These are phyloP conservation scores for Arvicanthis niloticus DNA, from an alignment of 2,113 vertebrate species.

Conservation along the genomic window DNA sequence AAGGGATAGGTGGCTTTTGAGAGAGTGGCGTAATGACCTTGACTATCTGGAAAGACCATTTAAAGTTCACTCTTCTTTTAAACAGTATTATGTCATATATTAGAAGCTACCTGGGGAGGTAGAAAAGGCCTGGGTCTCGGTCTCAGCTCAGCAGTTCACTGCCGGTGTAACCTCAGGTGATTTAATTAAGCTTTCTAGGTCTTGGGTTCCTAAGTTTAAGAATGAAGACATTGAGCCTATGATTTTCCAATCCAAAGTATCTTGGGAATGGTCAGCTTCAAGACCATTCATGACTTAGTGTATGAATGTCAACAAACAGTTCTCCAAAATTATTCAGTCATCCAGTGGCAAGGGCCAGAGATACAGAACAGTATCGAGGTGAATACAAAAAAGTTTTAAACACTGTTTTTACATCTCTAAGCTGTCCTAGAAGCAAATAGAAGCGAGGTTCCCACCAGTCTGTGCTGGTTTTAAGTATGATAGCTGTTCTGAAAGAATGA, in stretches of 20 bases:
- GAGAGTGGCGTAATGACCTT: conserved; percentile 22
- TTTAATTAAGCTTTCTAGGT: not conserved
- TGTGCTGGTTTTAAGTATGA: conserved; percentile 35
- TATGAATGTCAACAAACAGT: not conserved
- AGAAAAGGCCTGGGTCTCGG: not conserved
- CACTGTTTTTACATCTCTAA: not conserved
- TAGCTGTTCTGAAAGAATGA: conserved; percentile 56
- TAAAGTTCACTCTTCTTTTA: conserved; percentile 48
- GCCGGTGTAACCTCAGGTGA: not conserved
- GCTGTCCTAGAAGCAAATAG: not conserved
- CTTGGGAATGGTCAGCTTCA: not conserved
- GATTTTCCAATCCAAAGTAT: conserved; percentile 32
- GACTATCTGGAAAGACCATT: conserved; percentile 64
- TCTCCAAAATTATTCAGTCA: not conserved
- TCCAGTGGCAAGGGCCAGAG: not conserved
- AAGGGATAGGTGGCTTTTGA: conserved; percentile 44
- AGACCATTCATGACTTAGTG: not conserved
- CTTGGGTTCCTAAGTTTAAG: conserved; percentile 52
- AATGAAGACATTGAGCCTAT: not conserved
- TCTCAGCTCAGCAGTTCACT: not conserved
- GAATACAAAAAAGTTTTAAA: conserved; percentile 7
- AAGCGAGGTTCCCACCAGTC: conserved; percentile 19
- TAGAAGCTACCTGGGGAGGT: not conserved
- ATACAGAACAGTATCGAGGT: not conserved
- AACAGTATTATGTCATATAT: conserved; percentile 10